Evolutionary conservation across 2,888 invertebrate species (phyloP), one percentile per base, ranked within the genome.

Genomic region (Plebejus melissa): DNA sequence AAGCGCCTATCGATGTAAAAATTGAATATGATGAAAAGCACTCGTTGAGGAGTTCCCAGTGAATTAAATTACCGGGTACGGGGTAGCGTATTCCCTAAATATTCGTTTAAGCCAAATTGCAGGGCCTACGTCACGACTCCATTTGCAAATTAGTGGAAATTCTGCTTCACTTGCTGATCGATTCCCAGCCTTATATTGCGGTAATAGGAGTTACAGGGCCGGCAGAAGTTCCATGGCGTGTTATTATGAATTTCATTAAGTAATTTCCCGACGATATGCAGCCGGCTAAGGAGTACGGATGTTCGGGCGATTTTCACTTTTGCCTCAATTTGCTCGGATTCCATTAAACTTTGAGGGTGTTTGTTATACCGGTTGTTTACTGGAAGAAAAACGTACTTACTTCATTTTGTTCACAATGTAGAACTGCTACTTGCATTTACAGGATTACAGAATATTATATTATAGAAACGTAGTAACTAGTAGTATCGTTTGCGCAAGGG

Each of bases 131-230:
- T 89, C 90, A 89, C 88, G 87, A 84, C 85, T 88, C 91, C 93
- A 92, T 93, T 93, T 93, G 91, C 90, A 91, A 92, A 93, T 93
- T 90, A 90, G 86, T 84, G 70, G n/a, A 71, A 65, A 83, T 85
- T 80, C 81, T 80, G 81, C 83, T 81, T 81, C 75, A 5, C 28
- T 3, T 2, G 72, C 7, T 11, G 54, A 2, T 28, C 13, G 5
- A 54, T 54, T 72, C 2, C 54, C 16, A 5, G 54, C 32, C 54
- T 72, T 72, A 54, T 7, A 13, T 57, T 74, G 41, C 22, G 13
- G 28, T 22, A 76, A 76, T 79, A 80, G 74, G 76, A 65, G 16
- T 71, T 58, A 74, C 28, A 41, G 46, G 65, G 13, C 38, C 65
- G 6, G 76, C 58, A 76, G 32, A 7, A 57, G 69, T 22, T n/a